A percentile compares a stretch with the other conserved stretches of the same genome.
phyloP scores from a whole-genome alignment of 2,113 vertebrate genomes.

The Phycodurus eques region DNA sequence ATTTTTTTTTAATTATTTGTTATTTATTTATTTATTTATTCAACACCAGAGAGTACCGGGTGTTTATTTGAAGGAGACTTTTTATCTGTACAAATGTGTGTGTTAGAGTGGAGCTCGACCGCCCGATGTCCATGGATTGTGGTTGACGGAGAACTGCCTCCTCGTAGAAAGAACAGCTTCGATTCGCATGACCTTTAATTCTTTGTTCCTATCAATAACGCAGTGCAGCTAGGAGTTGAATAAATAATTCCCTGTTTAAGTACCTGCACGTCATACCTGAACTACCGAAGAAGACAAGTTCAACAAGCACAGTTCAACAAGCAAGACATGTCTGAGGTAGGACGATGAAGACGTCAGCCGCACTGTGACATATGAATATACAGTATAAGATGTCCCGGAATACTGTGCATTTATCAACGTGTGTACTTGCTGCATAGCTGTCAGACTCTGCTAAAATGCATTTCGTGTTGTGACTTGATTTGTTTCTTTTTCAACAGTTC shows the following conservation, averaged over 20 bases:
- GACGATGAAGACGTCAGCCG: not conserved
- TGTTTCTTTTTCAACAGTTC: not conserved
- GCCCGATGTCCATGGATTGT: not conserved
- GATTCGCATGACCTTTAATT: not conserved
- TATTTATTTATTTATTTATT: not conserved
- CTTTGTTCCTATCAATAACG: conserved; percentile 1
- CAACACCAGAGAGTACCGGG: not conserved
- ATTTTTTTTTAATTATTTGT: too few relatives aligned
- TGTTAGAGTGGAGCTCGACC: not conserved
- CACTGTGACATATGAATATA: not conserved
- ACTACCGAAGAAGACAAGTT: not conserved
- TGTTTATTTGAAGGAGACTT: not conserved
- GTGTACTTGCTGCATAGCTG: not conserved
- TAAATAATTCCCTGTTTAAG: not conserved
- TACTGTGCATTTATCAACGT: not conserved
- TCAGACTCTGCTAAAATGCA: not conserved
- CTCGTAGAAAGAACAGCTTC: not conserved
- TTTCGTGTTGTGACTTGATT: not conserved
- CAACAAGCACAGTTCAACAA: not conserved
- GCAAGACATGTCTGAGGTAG: not conserved
- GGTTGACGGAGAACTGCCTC: not conserved
- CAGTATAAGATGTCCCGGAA: not conserved
- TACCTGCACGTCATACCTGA: not conserved
- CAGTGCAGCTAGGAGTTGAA: not conserved
- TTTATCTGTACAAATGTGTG: not conserved